Percentiles rank a stretch among this genome's conserved stretches.
Evolutionary conservation across 2,797 vertebrate genomes (phyloP).

Genomic region (Choloepus didactylus): DNA sequence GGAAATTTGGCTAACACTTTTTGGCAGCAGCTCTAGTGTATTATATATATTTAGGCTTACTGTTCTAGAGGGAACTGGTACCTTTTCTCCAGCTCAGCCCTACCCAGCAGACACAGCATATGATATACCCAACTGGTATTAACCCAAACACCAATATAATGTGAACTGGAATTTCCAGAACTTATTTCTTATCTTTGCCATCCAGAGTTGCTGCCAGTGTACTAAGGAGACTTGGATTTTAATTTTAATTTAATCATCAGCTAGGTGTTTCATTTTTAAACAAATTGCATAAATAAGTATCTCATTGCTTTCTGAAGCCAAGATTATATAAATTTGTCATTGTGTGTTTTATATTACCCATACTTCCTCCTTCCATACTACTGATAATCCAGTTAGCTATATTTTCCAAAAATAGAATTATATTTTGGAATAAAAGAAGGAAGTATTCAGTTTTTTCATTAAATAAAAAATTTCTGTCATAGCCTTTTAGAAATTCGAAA

Average conservation of each 20-base stretch:
- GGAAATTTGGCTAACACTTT: background rate
- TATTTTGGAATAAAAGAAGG: constrained; percentile 59
- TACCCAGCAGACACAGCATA: background rate
- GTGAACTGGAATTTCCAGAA: constrained; percentile 74
- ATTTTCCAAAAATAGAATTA: constrained; percentile 34
- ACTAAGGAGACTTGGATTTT: constrained; percentile 17
- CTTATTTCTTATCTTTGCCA: constrained; percentile 13
- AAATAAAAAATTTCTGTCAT: constrained; percentile 80
- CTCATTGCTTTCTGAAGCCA: constrained; percentile 48
- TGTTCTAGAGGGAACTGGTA: background rate
- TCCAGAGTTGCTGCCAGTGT: background rate
- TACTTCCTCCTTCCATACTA: constrained; percentile 3
- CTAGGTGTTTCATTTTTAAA: constrained; percentile 35
- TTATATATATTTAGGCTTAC: constrained; percentile 7
- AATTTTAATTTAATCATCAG: constrained; percentile 35
- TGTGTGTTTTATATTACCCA: background rate
- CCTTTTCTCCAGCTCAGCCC: constrained; percentile 14
- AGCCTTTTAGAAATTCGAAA: constrained; percentile 98
- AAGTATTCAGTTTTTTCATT: constrained; percentile 52
- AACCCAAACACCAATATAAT: constrained; percentile 4
- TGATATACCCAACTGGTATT: background rate
- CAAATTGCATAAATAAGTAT: constrained; percentile 1
- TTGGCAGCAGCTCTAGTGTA: background rate
- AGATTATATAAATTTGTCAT: constrained; percentile 46
- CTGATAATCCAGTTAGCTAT: constrained; percentile 32